Percentiles rank a stretch among this genome's conserved stretches.
Conservation (phyloP, 2,797 vertebrate genomes). For the Coranthus polyacanthus region DNA sequence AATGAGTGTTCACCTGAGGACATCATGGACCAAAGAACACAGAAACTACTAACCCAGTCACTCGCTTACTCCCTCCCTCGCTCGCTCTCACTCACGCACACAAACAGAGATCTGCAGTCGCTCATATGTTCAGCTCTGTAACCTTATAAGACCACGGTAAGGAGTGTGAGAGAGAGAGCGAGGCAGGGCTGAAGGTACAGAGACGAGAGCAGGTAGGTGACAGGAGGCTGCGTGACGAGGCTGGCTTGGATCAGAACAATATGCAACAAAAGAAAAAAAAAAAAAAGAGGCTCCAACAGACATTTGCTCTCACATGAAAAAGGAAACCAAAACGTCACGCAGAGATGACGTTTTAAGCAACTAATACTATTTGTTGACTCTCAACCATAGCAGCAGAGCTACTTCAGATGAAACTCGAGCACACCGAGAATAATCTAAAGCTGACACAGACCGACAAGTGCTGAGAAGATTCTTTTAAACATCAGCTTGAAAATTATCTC, state of each 20-base stretch:
- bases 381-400: background rate
- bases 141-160: conserved; percentile 72
- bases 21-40: conserved; percentile 72
- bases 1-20: conserved; percentile 65
- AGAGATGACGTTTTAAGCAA: conserved; percentile 16
- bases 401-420: conserved; percentile 41
- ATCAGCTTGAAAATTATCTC: conserved; percentile 32
- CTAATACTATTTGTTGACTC: conserved; percentile 5
- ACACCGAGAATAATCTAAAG: conserved; percentile 22
- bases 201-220: conserved; percentile 48
- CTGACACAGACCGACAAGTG: conserved; percentile 40
- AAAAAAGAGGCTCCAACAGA: conserved; percentile 46
- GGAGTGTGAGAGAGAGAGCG: conserved; percentile 17
- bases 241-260: conserved; percentile 58
- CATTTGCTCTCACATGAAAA: conserved; percentile 38
- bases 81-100: conserved; percentile 15
- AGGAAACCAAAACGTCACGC: conserved; percentile 19
- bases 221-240: conserved; percentile 49
- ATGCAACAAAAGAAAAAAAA: conserved; percentile 44
- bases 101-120: conserved; percentile 18
- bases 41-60: conserved; percentile 29
- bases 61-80: conserved; percentile 10
- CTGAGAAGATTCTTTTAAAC: conserved; percentile 42
- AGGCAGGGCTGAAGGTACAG: background rate
- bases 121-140: conserved; percentile 58